phyloP scores from a whole-genome alignment of 2,797 vertebrate genomes.

The Eutrigla gurnardus region DNA sequence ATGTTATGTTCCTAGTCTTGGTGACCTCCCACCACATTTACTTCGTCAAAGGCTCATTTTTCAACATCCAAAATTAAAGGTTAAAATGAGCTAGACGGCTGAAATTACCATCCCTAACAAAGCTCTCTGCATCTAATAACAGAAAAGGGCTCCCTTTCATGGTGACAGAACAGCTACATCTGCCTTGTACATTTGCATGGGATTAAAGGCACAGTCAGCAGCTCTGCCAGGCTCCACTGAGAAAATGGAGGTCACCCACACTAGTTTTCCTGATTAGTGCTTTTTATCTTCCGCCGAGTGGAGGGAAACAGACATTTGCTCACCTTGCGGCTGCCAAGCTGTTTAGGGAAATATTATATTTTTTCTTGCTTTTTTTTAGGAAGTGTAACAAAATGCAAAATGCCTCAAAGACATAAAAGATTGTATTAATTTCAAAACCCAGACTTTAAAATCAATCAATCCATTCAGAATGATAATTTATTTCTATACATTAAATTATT shows the following conservation, averaged over 20 bases:
- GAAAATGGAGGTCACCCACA: conserved; percentile 58
- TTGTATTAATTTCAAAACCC: conserved; percentile 12
- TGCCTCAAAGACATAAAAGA: background rate
- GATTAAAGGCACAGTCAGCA: conserved; percentile 74
- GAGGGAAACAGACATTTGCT: conserved; percentile 53
- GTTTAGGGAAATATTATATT: conserved; percentile 43
- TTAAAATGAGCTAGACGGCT: conserved; percentile 36
- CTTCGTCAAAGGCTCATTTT: conserved; percentile 23
- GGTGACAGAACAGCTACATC: conserved; percentile 59
- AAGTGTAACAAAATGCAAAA: conserved; percentile 32
- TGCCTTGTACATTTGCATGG: conserved; percentile 69
- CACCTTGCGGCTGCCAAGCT: conserved; percentile 56
- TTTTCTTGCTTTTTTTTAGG: conserved; percentile 37
- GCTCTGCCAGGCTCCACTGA: conserved; percentile 53
- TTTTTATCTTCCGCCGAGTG: conserved; percentile 59
- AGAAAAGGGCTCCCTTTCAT: conserved; percentile 41
- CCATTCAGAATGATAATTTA: background rate
- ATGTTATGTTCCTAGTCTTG: background rate
- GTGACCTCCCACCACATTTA: background rate
- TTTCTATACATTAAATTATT: conserved; percentile 6
- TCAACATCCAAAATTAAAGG: conserved; percentile 35
- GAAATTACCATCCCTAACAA: conserved; percentile 30
- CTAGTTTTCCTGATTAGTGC: conserved; percentile 71
- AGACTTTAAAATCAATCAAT: background rate
- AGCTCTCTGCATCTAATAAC: conserved; percentile 25